phyloP scores from a whole-genome alignment of 2,888 invertebrate genomes.

The Rhyacophila evoluta region DNA sequence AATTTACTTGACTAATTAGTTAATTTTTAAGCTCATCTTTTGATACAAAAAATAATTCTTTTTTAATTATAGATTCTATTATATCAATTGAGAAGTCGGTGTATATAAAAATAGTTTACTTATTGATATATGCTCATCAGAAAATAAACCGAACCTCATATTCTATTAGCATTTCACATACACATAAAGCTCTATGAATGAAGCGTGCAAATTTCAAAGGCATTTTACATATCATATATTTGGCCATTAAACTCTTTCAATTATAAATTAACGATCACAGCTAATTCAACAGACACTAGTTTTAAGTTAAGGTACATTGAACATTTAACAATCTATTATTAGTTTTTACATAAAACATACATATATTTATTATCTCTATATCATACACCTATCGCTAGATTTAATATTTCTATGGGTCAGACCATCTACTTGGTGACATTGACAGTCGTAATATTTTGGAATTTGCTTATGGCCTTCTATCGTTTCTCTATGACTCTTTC shows the following conservation, averaged over 20 bases:
- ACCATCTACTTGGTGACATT: neutral
- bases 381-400: neutral
- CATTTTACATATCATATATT: constrained; percentile 31
- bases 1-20: too few relatives aligned
- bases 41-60: too few relatives aligned
- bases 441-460: neutral
- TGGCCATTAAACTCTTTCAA: constrained; percentile 22
- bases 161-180: too few relatives aligned
- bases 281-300: constrained; percentile 54
- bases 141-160: too few relatives aligned
- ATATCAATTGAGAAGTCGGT: too few relatives aligned
- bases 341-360: constrained; percentile 20
- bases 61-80: too few relatives aligned
- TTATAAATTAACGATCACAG: constrained; percentile 54
- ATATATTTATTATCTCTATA: neutral
- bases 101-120: too few relatives aligned
- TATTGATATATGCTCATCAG: too few relatives aligned
- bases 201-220: constrained; percentile 40
- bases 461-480: neutral
- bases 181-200: constrained; percentile 26
- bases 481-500: neutral
- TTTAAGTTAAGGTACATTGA: constrained; percentile 51
- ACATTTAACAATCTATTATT: constrained; percentile 51
- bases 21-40: too few relatives aligned
- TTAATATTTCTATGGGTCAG: neutral